Evolutionary conservation across 2,113 vertebrate genomes (phyloP), one percentile per base, ranked within the genome.

Genomic region (Pica pica): DNA sequence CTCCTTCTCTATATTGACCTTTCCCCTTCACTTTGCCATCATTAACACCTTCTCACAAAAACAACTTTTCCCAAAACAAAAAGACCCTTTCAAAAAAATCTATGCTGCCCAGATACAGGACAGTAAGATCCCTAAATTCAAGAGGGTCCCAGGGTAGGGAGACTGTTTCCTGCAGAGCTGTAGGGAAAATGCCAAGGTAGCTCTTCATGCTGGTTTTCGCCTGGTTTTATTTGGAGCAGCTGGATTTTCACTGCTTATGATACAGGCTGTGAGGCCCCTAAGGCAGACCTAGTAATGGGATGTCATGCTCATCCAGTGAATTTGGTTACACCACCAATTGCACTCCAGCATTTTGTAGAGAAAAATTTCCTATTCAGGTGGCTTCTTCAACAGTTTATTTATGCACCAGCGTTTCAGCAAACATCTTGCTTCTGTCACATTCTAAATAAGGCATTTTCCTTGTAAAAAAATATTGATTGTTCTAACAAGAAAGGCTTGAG

Each of bases 391-490:
- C 22, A 15, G 55, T 78, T 89, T 89, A 28, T 90, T 89, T 84
- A 81, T 49, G 53, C 17, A 21, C 28, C 31, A 21, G 0, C 20
- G 8, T 84, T 91, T 89, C 41, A 75, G 44, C 28, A 64, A 89
- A 44, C 1, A 17, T 47, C 17, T 82, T 90, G 28, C 41, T 82
- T 84, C 57, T 93, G 57, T 27, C 31, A 65, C n/a, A 30, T 17
- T 82, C 19, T 82, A 87, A 95, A 89, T 87, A 84, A 89, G 57
- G 57, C 6, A 49, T 89, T 89, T 94, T 84, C 28, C 46, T 60
- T 89, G 65, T 79, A 91, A 93, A 89, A 87, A 93, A 91, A 53
- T 87, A 82, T 68, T 69, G 83, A 75, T 79, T 56, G 20, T 50
- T 68, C 26, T 76, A 78, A 47, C 50, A 68, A 42, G 39, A 75